Evolutionary conservation across 2,888 invertebrate genomes (phyloP).

Genomic region (Malthinus seriepunctatus): DNA sequence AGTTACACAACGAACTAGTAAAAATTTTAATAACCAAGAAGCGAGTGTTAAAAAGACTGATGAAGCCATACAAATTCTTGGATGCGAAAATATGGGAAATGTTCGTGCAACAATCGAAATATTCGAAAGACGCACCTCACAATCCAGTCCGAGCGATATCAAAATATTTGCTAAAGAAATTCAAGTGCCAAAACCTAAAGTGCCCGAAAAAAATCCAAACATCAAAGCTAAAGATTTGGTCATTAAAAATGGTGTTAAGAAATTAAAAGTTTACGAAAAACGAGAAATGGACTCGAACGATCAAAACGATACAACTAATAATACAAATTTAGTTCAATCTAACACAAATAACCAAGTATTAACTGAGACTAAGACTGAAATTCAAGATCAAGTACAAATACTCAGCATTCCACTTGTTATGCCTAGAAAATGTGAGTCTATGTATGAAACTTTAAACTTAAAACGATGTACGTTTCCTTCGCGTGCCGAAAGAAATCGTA

Average conservation of each 20-base stretch:
- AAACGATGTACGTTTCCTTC: slow-evolving; percentile 29
- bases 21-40: slow-evolving; percentile 26
- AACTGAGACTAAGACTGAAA: slow-evolving; percentile 24
- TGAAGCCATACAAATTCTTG: slow-evolving; percentile 1
- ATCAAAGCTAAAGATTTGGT: slow-evolving; percentile 60
- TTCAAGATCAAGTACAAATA: slow-evolving; percentile 43
- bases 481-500: neutral
- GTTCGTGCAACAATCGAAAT: slow-evolving; percentile 50
- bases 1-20: slow-evolving; percentile 28
- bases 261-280: slow-evolving; percentile 57
- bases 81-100: slow-evolving; percentile 21
- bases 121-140: slow-evolving; percentile 47
- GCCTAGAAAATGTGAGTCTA: slow-evolving; percentile 46
- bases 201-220: slow-evolving; percentile 64
- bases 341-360: slow-evolving; percentile 13
- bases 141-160: slow-evolving; percentile 15
- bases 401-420: slow-evolving; percentile 44
- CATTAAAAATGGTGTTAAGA: slow-evolving; percentile 58
- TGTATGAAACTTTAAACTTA: slow-evolving; percentile 42
- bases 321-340: slow-evolving; percentile 31
- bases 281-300: slow-evolving; percentile 21
- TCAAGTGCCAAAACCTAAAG: slow-evolving; percentile 60
- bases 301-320: neutral
- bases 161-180: slow-evolving; percentile 38
- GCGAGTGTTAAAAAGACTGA: slow-evolving; percentile 15